A percentile compares a stretch with the other conserved stretches of the same genome.
Evolutionary conservation across 2,797 vertebrate species (phyloP).

Genomic region (Coccyzus lansbergi): DNA sequence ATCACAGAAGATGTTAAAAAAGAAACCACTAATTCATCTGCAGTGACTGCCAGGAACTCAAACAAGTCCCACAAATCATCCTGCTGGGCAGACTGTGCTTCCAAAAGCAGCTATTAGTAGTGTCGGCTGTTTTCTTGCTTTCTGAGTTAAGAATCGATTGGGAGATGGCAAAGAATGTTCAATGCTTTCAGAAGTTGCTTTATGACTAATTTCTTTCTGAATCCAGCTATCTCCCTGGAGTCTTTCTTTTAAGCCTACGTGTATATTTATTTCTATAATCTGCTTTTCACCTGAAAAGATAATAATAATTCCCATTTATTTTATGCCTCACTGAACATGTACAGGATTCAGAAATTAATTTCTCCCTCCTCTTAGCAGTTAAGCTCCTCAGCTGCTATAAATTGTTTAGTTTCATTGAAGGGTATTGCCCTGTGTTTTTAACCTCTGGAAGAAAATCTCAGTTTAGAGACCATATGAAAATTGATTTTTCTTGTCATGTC

Average conservation of each 20-base stretch:
- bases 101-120: slow-evolving; percentile 55
- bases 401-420: slow-evolving; percentile 47
- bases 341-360: slow-evolving; percentile 59
- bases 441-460: slow-evolving; percentile 56
- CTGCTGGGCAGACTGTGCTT: slow-evolving; percentile 10
- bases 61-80: slow-evolving; percentile 50
- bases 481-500: slow-evolving; percentile 57
- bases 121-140: slow-evolving; percentile 54
- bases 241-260: slow-evolving; percentile 8
- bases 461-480: slow-evolving; percentile 54
- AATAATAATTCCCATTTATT: slow-evolving; percentile 55
- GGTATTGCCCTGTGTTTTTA: slow-evolving; percentile 46
- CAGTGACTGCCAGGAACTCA: slow-evolving; percentile 62
- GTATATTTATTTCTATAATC: slow-evolving; percentile 54
- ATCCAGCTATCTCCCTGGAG: background rate
- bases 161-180: slow-evolving; percentile 58
- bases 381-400: slow-evolving; percentile 52
- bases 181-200: slow-evolving; percentile 47
- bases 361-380: slow-evolving; percentile 38
- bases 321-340: slow-evolving; percentile 53
- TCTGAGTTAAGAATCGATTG: slow-evolving; percentile 54
- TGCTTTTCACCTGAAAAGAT: slow-evolving; percentile 64
- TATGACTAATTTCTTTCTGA: slow-evolving; percentile 53
- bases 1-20: slow-evolving; percentile 62
- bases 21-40: slow-evolving; percentile 62